These are phyloP conservation scores for Temnothorax rugatulus DNA, from an alignment of 2,888 invertebrate species.

Conservation along the genomic window DNA sequence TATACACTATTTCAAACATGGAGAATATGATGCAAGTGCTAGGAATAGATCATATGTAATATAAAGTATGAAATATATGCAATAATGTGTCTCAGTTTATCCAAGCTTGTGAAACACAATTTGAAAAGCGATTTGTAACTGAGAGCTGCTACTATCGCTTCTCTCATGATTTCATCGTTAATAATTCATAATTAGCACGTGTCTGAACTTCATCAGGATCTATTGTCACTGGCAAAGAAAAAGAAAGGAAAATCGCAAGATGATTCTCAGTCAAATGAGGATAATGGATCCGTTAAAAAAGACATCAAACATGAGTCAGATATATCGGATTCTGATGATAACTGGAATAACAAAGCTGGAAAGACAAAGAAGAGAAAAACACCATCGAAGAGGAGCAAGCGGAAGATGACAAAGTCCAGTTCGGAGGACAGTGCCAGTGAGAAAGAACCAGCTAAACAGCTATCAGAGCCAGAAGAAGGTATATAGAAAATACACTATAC, in stretches of 20 bases:
- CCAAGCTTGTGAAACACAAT: neutral
- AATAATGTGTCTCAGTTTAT: neutral
- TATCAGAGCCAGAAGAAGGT: conserved; percentile 94
- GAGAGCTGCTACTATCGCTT: neutral
- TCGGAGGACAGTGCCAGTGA: conserved; percentile 85
- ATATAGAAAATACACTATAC: conserved; percentile 37
- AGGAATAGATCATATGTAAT: neutral
- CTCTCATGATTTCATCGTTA: neutral
- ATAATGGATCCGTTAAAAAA: conserved; percentile 79
- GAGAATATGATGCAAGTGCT: neutral
- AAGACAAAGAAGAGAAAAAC: conserved; percentile 85
- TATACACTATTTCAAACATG: neutral
- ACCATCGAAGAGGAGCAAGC: conserved; percentile 84
- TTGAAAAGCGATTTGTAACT: neutral
- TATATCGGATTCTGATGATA: conserved; percentile 87
- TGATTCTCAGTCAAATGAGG: conserved; percentile 82
- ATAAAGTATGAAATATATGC: neutral
- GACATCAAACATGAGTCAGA: conserved; percentile 86
- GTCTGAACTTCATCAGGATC: conserved; percentile 88
- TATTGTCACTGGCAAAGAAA: conserved; percentile 93
- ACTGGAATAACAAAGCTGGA: conserved; percentile 86
- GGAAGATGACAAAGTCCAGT: conserved; percentile 86
- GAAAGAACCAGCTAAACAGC: conserved; percentile 86
- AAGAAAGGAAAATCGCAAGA: conserved; percentile 88
- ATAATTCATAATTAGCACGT: neutral